Conservation (phyloP, 2,797 vertebrate genomes). For the Sorex maritimensis region DNA sequence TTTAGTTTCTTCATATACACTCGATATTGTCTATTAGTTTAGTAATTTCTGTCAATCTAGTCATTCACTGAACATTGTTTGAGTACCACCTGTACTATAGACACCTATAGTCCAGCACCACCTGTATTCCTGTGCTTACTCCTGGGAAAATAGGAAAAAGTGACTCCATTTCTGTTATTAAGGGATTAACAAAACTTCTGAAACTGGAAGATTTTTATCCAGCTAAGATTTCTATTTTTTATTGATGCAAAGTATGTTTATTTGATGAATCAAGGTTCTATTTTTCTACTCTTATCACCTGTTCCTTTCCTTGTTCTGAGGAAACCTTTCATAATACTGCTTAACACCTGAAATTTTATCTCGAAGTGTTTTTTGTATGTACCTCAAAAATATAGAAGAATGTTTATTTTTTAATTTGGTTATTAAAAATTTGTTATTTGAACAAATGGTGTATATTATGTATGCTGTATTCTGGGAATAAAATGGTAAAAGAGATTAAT, state of each 20-base stretch:
- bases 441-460: background rate
- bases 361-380: background rate
- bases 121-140: background rate
- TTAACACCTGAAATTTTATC: background rate
- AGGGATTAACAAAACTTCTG: background rate
- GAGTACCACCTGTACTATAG: background rate
- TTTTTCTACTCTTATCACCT: background rate
- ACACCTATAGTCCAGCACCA: background rate
- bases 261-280: background rate
- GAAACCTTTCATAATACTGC: background rate
- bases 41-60: background rate
- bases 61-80: background rate
- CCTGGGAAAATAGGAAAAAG: background rate
- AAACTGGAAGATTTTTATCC: constrained; percentile 16
- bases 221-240: background rate
- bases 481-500: background rate
- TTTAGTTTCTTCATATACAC: no score
- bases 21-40: no score
- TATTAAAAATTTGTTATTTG: constrained; percentile 6
- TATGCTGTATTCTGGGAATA: background rate
- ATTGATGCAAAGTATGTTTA: background rate
- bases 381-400: background rate
- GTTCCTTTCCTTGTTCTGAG: background rate
- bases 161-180: background rate
- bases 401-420: background rate